These are phyloP conservation scores for Monodelphis domestica DNA, from an alignment of 2,797 vertebrate species.

Conservation along the genomic window DNA sequence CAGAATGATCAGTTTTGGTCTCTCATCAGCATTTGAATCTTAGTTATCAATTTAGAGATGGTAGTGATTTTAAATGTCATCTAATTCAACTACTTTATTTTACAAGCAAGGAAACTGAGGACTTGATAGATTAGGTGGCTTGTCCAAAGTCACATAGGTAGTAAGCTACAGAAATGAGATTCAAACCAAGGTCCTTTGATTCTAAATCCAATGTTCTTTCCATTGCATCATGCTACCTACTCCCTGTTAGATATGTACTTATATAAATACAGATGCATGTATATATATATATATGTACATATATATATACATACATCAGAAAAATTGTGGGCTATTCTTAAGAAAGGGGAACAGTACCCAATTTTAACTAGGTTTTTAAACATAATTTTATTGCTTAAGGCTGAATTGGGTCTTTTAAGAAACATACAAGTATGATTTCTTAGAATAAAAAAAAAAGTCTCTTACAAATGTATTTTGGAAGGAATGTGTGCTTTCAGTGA, in stretches of 20 bases:
- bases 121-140: background rate
- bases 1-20: background rate
- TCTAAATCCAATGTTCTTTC: background rate
- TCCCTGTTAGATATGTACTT: background rate
- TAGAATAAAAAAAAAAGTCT: slow-evolving; percentile 46
- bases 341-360: slow-evolving; percentile 75
- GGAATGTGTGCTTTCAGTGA: slow-evolving; percentile 24
- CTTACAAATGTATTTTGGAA: slow-evolving; percentile 52
- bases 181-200: background rate
- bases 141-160: background rate
- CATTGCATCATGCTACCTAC: background rate
- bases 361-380: slow-evolving; percentile 81
- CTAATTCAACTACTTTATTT: background rate
- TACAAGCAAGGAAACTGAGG: background rate
- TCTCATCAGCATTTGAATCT: slow-evolving; percentile 27
- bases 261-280: background rate
- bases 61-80: background rate
- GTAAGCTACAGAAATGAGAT: background rate
- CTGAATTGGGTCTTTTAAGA: background rate
- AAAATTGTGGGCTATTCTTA: slow-evolving; percentile 27
- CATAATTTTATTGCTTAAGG: slow-evolving; percentile 73
- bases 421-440: background rate
- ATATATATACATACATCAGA: background rate
- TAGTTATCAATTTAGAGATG: background rate
- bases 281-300: too few relatives aligned